phyloP scores from a whole-genome alignment of 2,888 invertebrate species.

The Brassicogethes aeneus region DNA sequence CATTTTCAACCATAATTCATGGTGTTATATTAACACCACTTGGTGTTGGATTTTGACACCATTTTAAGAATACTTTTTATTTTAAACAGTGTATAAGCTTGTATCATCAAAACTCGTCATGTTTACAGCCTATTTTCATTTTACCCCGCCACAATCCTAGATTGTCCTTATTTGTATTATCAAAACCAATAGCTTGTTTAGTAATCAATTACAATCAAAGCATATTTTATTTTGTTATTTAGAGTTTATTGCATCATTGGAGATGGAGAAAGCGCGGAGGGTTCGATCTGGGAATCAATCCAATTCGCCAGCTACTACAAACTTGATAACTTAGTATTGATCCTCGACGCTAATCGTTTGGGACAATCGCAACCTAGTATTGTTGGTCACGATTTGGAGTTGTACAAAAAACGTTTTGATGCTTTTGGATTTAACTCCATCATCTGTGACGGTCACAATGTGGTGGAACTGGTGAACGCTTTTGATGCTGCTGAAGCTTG shows the following conservation, averaged over 20 bases:
- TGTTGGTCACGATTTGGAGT: constrained; percentile 80
- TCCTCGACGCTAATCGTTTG: constrained; percentile 93
- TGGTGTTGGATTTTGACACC: no score
- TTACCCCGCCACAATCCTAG: no score
- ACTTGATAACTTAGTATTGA: constrained; percentile 91
- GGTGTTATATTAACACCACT: no score
- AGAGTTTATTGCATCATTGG: constrained; percentile 91
- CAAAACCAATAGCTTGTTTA: constrained; percentile 33
- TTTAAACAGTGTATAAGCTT: no score
- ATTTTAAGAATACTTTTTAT: no score
- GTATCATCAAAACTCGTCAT: no score
- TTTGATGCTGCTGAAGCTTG: constrained; percentile 69
- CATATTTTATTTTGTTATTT: constrained; percentile 52
- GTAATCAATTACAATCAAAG: no score
- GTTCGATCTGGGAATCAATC: constrained; percentile 95
- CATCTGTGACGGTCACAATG: constrained; percentile 93
- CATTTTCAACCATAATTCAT: no score
- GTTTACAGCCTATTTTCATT: neutral
- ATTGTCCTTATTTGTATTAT: no score
- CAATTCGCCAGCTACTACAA: constrained; percentile 92
- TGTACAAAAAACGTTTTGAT: constrained; percentile 73
- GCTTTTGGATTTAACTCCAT: constrained; percentile 85
- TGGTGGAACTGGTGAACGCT: constrained; percentile 80
- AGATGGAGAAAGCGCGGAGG: constrained; percentile 97
- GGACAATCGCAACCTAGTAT: constrained; percentile 95